Conservation (phyloP, 1,140 invertebrate genomes). For the Drosophila subpulchrella region DNA sequence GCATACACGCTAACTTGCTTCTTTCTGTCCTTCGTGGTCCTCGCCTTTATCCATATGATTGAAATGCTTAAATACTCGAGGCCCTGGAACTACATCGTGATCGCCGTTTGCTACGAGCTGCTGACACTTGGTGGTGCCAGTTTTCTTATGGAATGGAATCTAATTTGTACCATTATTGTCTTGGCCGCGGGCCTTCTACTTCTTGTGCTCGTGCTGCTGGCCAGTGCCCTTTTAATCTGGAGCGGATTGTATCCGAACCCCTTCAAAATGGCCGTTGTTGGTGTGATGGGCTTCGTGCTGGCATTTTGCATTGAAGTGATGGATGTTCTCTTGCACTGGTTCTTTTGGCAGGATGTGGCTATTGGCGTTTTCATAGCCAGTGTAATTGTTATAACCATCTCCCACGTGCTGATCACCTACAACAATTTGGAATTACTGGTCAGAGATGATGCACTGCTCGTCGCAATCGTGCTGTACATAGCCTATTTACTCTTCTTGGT, state of each 20-base stretch:
- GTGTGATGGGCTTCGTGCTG: slow-evolving; percentile 24
- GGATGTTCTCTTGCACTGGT: background rate
- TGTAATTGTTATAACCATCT: slow-evolving; percentile 10
- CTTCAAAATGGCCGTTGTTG: slow-evolving; percentile 3
- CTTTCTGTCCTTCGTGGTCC: background rate
- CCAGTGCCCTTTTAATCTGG: slow-evolving; percentile 16
- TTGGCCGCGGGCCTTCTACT: slow-evolving; percentile 2
- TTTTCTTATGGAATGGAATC: slow-evolving; percentile 28
- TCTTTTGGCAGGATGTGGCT: slow-evolving; percentile 6
- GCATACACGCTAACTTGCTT: slow-evolving; percentile 23
- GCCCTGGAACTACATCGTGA: slow-evolving; percentile 16
- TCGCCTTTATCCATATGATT: slow-evolving; percentile 1
- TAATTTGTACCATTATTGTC: background rate
- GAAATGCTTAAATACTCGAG: slow-evolving; percentile 2
- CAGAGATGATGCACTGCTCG: slow-evolving; percentile 17
- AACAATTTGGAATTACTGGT: slow-evolving; percentile 11
- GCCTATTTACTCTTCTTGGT: slow-evolving; percentile 45
- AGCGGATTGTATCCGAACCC: slow-evolving; percentile 26
- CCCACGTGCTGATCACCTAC: slow-evolving; percentile 33
- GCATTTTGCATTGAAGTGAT: background rate
- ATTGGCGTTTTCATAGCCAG: slow-evolving; percentile 17
- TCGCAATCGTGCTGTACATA: slow-evolving; percentile 45
- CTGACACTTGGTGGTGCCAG: slow-evolving; percentile 34
- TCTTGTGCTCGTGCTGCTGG: background rate
- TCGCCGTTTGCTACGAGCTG: slow-evolving; percentile 41